A percentile compares a stretch with the other conserved stretches of the same genome.
These are phyloP conservation scores for Neoaliturus tenellus DNA, from an alignment of 2,888 invertebrate species.

Conservation along the genomic window DNA sequence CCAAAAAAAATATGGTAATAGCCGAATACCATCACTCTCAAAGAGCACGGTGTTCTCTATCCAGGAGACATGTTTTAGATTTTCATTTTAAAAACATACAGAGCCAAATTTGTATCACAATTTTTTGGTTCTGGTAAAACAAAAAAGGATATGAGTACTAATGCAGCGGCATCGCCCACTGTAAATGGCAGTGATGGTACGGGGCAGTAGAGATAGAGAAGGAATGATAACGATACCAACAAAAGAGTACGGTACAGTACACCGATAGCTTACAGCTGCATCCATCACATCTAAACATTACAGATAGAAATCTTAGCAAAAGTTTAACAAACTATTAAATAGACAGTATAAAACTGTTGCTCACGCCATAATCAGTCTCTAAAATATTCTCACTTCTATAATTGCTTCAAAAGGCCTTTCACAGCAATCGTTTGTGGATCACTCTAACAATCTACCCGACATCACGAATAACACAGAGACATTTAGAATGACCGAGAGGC, in stretches of 20 bases:
- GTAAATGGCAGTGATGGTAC: constrained; percentile 44
- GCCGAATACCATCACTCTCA: too few relatives aligned
- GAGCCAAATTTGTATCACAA: constrained; percentile 36
- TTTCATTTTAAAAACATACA: neutral
- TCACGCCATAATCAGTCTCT: constrained; percentile 54
- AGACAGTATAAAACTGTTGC: constrained; percentile 55
- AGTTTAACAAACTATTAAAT: constrained; percentile 56
- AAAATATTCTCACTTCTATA: constrained; percentile 54
- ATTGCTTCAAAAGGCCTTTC: constrained; percentile 56
- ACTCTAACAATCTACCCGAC: constrained; percentile 27
- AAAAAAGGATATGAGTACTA: neutral
- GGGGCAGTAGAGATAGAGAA: constrained; percentile 49
- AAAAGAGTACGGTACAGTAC: constrained; percentile 44
- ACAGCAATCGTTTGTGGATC: constrained; percentile 52
- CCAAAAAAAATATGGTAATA: too few relatives aligned
- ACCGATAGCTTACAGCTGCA: constrained; percentile 48
- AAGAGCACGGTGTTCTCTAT: neutral
- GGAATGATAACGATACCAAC: constrained; percentile 51
- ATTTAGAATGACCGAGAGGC: neutral
- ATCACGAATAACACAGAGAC: constrained; percentile 39
- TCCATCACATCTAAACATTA: constrained; percentile 56
- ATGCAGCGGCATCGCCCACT: neutral
- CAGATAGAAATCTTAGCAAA: constrained; percentile 58
- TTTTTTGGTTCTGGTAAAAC: constrained; percentile 48
- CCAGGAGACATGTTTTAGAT: neutral